Percentiles rank a stretch among this genome's conserved stretches.
phyloP scores from a whole-genome alignment of 2,888 invertebrate genomes.

The Ophraella communa region DNA sequence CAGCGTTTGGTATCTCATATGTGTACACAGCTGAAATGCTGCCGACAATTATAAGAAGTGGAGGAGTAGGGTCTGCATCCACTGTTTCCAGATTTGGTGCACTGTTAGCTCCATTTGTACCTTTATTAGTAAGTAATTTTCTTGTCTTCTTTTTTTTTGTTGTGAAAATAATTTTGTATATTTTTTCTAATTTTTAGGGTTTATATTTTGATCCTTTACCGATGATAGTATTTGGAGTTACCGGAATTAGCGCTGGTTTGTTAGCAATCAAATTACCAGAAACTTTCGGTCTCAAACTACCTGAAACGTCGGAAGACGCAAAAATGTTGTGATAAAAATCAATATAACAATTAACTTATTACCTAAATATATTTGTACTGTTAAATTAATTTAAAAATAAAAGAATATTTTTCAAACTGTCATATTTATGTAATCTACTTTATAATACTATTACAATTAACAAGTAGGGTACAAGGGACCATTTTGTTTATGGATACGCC shows the following conservation, averaged over 20 bases:
- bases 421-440: too few species aligned
- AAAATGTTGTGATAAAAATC: slow-evolving; percentile 37
- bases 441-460: too few species aligned
- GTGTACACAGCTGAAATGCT: slow-evolving; percentile 68
- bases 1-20: slow-evolving; percentile 69
- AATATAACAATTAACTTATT: not conserved
- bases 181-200: slow-evolving; percentile 61
- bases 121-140: slow-evolving; percentile 61
- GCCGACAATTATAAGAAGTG: slow-evolving; percentile 64
- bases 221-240: slow-evolving; percentile 63
- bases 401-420: too few species aligned
- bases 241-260: slow-evolving; percentile 63
- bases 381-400: not conserved
- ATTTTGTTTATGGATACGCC: too few species aligned
- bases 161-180: not conserved
- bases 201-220: slow-evolving; percentile 56
- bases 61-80: slow-evolving; percentile 67
- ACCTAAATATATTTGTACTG: not conserved
- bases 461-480: too few species aligned
- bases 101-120: slow-evolving; percentile 68
- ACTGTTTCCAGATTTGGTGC: slow-evolving; percentile 68
- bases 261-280: slow-evolving; percentile 68
- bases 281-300: slow-evolving; percentile 67
- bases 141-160: not conserved
- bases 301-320: slow-evolving; percentile 67